Percentiles rank a stretch among this genome's conserved stretches.
Evolutionary conservation across 2,113 vertebrate species (phyloP).

Genomic region (Mionectes macconnelli): DNA sequence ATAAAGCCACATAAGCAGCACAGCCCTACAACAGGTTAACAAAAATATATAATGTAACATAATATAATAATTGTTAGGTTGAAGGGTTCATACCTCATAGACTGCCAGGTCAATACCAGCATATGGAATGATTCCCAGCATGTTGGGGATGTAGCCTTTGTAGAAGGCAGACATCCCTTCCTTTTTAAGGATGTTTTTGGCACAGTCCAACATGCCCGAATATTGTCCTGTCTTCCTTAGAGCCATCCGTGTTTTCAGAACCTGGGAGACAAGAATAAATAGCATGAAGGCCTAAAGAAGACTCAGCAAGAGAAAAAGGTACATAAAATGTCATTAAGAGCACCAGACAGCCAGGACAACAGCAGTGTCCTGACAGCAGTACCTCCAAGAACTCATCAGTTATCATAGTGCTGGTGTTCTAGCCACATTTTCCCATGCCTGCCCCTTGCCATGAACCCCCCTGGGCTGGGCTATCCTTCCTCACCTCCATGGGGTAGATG

Average conservation of each 20-base stretch:
- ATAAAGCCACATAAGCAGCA: not conserved
- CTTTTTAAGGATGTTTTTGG: conserved; percentile 83
- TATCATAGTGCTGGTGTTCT: not conserved
- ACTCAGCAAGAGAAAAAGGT: not conserved
- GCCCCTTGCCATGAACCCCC: not conserved
- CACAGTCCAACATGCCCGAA: conserved; percentile 85
- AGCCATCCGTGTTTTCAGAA: conserved; percentile 93
- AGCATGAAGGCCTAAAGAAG: not conserved
- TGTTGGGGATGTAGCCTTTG: conserved; percentile 94
- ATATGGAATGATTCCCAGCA: conserved; percentile 95
- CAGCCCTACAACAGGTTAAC: not conserved
- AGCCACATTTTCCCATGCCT: not conserved
- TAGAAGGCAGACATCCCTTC: conserved; percentile 91
- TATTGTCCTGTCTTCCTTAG: conserved; percentile 90
- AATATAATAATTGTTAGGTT: not conserved
- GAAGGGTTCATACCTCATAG: conserved; percentile 84
- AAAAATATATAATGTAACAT: not conserved
- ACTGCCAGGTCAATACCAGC: conserved; percentile 96
- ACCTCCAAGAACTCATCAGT: not conserved
- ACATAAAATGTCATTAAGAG: not conserved
- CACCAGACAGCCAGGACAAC: accelerated
- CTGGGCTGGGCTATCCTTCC: not conserved
- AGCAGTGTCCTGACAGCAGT: not conserved
- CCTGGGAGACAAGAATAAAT: conserved; percentile 67
- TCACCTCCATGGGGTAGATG: conserved; percentile 98